phyloP scores from a whole-genome alignment of 2,113 vertebrate species.

The Daphoenositta chrysoptera region DNA sequence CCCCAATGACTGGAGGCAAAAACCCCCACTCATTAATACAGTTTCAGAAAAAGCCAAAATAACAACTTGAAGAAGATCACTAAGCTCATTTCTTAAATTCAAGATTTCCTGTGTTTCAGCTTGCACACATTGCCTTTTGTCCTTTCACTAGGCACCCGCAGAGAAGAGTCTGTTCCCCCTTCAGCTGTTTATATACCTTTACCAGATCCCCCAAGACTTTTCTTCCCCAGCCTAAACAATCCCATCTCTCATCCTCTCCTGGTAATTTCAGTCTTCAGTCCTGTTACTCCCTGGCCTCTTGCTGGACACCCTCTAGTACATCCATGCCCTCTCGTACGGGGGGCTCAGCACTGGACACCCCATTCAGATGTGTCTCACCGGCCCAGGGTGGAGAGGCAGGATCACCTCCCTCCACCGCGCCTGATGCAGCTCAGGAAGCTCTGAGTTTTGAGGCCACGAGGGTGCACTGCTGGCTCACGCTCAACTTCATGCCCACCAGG shows the following conservation, averaged over 20 bases:
- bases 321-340: rapidly evolving
- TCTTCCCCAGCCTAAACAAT: not conserved
- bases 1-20: rapidly evolving
- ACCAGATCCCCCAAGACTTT: not conserved
- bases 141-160: not conserved
- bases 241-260: not conserved
- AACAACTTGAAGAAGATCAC: not conserved
- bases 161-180: not conserved
- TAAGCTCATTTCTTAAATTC: not conserved
- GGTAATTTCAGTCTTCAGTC: not conserved
- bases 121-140: not conserved
- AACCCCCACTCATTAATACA: not conserved
- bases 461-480: not conserved
- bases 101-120: not conserved
- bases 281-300: not conserved
- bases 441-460: not conserved
- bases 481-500: not conserved
- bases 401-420: not conserved
- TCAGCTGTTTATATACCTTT: not conserved
- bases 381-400: not conserved
- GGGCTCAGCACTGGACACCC: not conserved
- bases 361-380: not conserved
- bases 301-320: not conserved
- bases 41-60: not conserved
- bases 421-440: not conserved